A percentile compares a stretch with the other conserved stretches of the same genome.
phyloP scores from a whole-genome alignment of 1,140 invertebrate species.

The Parapsyche elsis region DNA sequence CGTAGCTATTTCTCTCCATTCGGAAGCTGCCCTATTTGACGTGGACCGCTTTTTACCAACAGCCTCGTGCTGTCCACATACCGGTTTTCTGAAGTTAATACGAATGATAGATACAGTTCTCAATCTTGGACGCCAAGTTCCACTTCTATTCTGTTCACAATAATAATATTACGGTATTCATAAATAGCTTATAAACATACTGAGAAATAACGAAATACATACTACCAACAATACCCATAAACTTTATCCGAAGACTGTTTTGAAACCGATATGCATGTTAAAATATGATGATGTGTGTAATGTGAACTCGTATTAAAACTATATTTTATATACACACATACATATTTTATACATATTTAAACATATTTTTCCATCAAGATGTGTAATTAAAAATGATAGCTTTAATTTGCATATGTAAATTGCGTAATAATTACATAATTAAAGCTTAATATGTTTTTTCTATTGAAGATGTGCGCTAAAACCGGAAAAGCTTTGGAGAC shows the following conservation, averaged over 20 bases:
- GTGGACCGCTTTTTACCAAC: constrained; percentile 42
- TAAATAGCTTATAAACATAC: neutral
- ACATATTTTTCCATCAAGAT: too few species aligned
- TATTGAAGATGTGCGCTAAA: neutral
- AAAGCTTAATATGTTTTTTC: neutral
- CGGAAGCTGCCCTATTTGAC: constrained; percentile 46
- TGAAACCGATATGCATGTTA: too few species aligned
- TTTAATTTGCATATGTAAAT: too few species aligned
- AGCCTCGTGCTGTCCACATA: constrained; percentile 33
- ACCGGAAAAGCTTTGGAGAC: neutral
- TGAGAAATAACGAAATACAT: too few species aligned
- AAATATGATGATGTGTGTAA: too few species aligned
- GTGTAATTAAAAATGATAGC: too few species aligned
- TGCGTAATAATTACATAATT: too few species aligned
- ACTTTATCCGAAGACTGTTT: too few species aligned
- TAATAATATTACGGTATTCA: constrained; percentile 25
- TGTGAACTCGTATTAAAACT: too few species aligned
- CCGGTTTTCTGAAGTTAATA: constrained; percentile 25
- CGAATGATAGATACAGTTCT: constrained; percentile 24
- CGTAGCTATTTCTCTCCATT: constrained; percentile 29
- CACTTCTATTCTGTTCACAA: constrained; percentile 3
- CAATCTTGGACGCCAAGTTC: neutral
- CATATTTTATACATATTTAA: too few species aligned
- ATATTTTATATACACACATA: too few species aligned
- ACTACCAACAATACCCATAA: too few species aligned